Conservation (phyloP, 2,888 invertebrate genomes). For the Caenorhabditis sp. region DNA sequence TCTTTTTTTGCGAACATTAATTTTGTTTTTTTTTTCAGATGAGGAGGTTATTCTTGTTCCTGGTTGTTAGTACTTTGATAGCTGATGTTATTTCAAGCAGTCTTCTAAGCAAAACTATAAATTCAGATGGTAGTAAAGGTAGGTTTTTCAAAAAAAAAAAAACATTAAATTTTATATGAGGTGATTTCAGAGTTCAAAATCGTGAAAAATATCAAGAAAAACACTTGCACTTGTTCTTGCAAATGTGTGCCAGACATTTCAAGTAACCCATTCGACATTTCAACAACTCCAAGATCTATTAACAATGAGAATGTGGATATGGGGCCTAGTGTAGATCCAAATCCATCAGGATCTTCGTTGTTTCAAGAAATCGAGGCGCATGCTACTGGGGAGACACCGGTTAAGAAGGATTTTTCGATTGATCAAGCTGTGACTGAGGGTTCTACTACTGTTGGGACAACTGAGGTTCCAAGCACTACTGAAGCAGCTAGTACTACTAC, state of each 20-base stretch:
- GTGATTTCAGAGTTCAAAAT: conserved; percentile 57
- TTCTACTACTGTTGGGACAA: conserved; percentile 4
- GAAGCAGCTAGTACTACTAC: too few relatives aligned
- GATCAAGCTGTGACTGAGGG: background rate
- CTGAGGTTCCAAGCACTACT: background rate
- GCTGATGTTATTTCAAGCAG: conserved; percentile 18
- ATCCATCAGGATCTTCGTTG: conserved; percentile 40
- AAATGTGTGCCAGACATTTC: conserved; percentile 45
- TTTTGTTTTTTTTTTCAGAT: conserved; percentile 23
- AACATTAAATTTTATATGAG: conserved; percentile 2
- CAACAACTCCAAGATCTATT: conserved; percentile 15
- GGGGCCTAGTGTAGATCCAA: conserved; percentile 45
- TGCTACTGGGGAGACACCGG: conserved; percentile 2
- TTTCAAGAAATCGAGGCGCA: conserved; percentile 40
- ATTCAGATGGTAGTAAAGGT: conserved; percentile 52
- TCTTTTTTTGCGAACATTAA: too few relatives aligned
- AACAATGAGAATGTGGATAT: conserved; percentile 49
- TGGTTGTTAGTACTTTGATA: conserved; percentile 7
- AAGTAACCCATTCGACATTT: conserved; percentile 25
- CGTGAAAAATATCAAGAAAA: conserved; percentile 49
- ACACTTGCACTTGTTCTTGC: conserved; percentile 49
- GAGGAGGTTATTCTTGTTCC: conserved; percentile 26
- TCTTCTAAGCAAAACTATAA: conserved; percentile 47
- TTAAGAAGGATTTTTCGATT: background rate
- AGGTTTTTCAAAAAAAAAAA: background rate